Base-by-base conservation (phyloP, 2,888 invertebrate genomes). In the Torymus aiolomorphi region DNA sequence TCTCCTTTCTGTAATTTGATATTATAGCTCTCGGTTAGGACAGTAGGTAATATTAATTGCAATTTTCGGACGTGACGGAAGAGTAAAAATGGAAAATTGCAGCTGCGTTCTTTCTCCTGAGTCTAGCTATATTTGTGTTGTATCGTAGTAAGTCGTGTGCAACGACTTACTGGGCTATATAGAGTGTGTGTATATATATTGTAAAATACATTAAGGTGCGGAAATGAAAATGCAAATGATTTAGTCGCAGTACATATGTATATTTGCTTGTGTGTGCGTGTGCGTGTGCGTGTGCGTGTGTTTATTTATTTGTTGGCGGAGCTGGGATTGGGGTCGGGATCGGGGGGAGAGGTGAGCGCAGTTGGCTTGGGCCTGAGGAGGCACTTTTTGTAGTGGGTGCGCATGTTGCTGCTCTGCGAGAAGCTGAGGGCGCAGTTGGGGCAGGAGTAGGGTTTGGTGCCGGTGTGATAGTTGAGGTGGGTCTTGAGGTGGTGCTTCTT, bases 401-500 rank as follows among this genome's bases (percentile, higher is more conserved):
- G 92, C 96, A 96, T 96, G 87, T 96, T 96, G 84, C 96, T 96
- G 67, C 96, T 96, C 89, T 96, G 96, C 0, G 96, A 96, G 88
- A 96, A 96, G 13, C 94, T 93, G 57, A 96, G 92, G 14, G 94
- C 94, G 88, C 96, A 96, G 73, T 92, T 92, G 24, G 93, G 92
- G 86, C 95, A 95, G n/a, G 92, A 91, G 88, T 96, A 96, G 0
- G 96, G 96, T 86, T 96, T 96, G 73, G 95, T 93, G 0, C 96
- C 96, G 0, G 96, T 95, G 89, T 96, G 96, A 88, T 95, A 96
- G 89, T 96, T 96, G 86, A 96, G 92, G 88, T 96, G 96, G 0
- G 96, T 96, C 90, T 96, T 95, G 62, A 96, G 91, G 86, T 96
- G 96, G 86, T 96, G 96, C 84, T 96, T 96, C 91, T 96, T 96